These are phyloP conservation scores for Synanthedon vespiformis DNA, from an alignment of 2,888 invertebrate species.

Conservation along the genomic window DNA sequence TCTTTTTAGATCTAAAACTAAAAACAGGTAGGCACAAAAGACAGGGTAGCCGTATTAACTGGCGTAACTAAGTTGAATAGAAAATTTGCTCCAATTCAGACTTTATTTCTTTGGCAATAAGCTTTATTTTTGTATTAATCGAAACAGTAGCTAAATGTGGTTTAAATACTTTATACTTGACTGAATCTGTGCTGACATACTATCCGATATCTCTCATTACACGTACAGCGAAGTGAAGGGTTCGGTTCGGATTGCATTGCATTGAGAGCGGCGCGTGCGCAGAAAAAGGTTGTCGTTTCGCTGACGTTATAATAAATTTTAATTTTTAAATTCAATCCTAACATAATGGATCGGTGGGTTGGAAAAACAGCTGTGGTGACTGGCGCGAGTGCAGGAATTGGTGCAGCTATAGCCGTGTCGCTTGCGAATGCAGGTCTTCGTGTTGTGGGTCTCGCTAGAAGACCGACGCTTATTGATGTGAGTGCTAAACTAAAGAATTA, in stretches of 20 bases:
- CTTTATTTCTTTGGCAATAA: too few species aligned
- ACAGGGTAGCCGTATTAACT: too few species aligned
- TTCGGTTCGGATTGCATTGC: background rate
- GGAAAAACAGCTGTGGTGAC: slow-evolving; percentile 53
- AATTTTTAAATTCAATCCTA: too few species aligned
- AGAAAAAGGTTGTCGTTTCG: background rate
- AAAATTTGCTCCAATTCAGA: too few species aligned
- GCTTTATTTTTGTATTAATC: too few species aligned
- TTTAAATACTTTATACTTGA: background rate
- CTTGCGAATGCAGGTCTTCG: slow-evolving; percentile 37
- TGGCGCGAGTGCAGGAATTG: slow-evolving; percentile 56
- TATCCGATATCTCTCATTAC: background rate
- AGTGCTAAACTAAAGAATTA: slow-evolving; percentile 2
- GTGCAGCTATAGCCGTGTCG: slow-evolving; percentile 33
- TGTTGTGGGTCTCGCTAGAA: slow-evolving; percentile 31
- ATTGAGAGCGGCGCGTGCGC: background rate
- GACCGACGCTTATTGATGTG: slow-evolving; percentile 21
- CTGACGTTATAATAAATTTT: too few species aligned
- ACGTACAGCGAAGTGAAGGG: background rate
- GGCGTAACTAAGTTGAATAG: too few species aligned
- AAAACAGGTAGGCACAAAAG: too few species aligned
- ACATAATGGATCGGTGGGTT: slow-evolving; percentile 41
- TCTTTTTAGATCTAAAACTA: too few species aligned
- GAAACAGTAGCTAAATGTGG: too few species aligned
- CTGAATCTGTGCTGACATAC: background rate